A percentile compares a stretch with the other conserved stretches of the same genome.
Conservation (phyloP, 1,140 invertebrate species). For the Arion vulgaris region DNA sequence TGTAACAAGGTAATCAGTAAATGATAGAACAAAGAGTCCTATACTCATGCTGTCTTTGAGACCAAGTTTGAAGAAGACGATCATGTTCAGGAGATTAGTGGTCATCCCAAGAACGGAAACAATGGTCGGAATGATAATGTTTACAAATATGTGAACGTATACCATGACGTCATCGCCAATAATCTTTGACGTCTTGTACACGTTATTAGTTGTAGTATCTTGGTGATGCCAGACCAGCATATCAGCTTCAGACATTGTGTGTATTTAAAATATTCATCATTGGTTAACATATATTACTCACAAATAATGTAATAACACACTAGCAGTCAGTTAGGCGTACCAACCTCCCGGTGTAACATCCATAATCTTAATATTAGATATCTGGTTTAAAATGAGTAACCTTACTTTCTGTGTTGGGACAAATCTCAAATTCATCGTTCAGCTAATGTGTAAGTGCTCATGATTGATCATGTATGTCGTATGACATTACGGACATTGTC, state of each 20-base stretch:
- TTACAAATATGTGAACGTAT: not conserved
- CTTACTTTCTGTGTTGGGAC: too few species aligned
- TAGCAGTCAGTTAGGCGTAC: too few species aligned
- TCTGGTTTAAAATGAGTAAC: too few species aligned
- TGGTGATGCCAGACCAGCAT: not conserved
- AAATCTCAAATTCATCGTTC: too few species aligned
- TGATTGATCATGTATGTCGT: too few species aligned
- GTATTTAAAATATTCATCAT: too few species aligned
- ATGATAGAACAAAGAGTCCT: not conserved
- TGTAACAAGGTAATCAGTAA: not conserved
- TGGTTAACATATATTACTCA: too few species aligned
- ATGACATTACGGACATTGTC: too few species aligned
- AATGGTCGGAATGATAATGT: not conserved
- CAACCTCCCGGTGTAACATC: too few species aligned
- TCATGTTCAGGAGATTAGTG: not conserved
- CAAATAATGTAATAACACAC: too few species aligned
- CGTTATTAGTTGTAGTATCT: not conserved
- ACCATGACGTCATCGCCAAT: not conserved
- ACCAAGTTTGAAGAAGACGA: not conserved
- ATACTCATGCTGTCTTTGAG: constrained; percentile 5
- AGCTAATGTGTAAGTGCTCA: too few species aligned
- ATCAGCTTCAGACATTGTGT: not conserved
- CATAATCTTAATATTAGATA: too few species aligned
- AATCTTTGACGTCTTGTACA: not conserved
- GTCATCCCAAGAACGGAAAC: not conserved